Evolutionary conservation across 2,888 invertebrate genomes (phyloP).

Genomic region (Callosobruchus maculatus): DNA sequence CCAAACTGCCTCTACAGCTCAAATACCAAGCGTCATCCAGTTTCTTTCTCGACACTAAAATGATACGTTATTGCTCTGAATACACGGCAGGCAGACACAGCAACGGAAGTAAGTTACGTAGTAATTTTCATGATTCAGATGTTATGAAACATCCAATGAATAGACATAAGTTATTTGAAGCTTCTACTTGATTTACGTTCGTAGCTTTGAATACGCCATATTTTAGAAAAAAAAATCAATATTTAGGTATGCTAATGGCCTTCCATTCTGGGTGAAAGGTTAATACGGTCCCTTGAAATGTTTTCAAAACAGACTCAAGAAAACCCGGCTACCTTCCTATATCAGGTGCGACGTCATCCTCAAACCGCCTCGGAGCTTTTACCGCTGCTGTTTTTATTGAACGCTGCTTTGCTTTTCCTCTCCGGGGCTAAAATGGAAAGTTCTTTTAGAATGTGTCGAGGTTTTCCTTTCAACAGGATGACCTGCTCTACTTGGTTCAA

Average conservation of each 20-base stretch:
- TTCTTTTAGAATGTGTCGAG: not conserved
- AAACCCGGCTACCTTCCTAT: not conserved
- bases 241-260: not conserved
- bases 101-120: too few species aligned
- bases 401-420: not conserved
- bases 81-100: too few species aligned
- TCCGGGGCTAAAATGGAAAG: not conserved
- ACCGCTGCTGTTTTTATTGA: not conserved
- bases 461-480: not conserved
- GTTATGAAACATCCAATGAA: too few species aligned
- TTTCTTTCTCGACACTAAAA: too few species aligned
- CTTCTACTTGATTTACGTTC: too few species aligned
- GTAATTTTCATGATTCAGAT: too few species aligned
- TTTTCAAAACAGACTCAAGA: not conserved
- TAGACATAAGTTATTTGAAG: too few species aligned
- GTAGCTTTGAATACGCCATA: not conserved
- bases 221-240: too few species aligned
- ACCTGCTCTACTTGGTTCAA: not conserved
- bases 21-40: too few species aligned
- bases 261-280: not conserved
- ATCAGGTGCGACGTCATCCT: not conserved
- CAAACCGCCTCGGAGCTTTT: not conserved
- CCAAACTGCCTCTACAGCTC: too few species aligned
- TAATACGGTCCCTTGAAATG: too few species aligned
- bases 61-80: too few species aligned